Percentiles rank a stretch among this genome's conserved stretches.
These are phyloP conservation scores for Hippocampus guttulatus DNA, from an alignment of 2,113 vertebrate species.

Conservation along the genomic window DNA sequence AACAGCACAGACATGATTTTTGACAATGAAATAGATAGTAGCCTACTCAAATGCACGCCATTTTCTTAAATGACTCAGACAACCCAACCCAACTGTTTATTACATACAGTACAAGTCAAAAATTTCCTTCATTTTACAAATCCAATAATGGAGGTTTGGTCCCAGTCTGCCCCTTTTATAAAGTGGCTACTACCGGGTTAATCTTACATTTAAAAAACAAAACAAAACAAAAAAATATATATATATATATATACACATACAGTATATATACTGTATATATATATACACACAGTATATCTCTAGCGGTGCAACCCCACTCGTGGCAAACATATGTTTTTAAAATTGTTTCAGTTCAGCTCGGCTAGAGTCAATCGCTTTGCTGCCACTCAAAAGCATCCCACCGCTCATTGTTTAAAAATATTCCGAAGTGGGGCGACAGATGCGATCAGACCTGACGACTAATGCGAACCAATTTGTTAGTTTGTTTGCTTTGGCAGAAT, in stretches of 20 bases:
- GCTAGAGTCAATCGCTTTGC: background rate
- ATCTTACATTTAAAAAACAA: too few species aligned
- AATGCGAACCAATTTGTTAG: background rate
- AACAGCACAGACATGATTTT: too few species aligned
- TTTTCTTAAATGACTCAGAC: background rate
- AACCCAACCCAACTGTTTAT: background rate
- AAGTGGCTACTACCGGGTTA: background rate
- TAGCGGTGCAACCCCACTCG: too few species aligned
- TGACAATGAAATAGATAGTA: too few species aligned
- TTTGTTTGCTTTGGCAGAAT: background rate
- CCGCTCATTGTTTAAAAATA: background rate
- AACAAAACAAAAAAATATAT: too few species aligned
- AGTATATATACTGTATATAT: too few species aligned
- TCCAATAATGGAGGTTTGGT: background rate
- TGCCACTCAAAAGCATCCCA: background rate
- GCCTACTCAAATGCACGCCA: background rate
- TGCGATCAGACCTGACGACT: background rate
- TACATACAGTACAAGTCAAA: background rate
- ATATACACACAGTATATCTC: too few species aligned
- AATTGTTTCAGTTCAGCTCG: background rate
- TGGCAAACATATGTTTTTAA: too few species aligned
- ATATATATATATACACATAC: too few species aligned
- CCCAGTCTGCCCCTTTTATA: background rate
- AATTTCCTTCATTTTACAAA: background rate
- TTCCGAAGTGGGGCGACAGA: too few species aligned